Evolutionary conservation across 30 jellyfish, hydroid and myxozoan species (phyloP).

Genomic region (Clytia hemisphaerica): DNA sequence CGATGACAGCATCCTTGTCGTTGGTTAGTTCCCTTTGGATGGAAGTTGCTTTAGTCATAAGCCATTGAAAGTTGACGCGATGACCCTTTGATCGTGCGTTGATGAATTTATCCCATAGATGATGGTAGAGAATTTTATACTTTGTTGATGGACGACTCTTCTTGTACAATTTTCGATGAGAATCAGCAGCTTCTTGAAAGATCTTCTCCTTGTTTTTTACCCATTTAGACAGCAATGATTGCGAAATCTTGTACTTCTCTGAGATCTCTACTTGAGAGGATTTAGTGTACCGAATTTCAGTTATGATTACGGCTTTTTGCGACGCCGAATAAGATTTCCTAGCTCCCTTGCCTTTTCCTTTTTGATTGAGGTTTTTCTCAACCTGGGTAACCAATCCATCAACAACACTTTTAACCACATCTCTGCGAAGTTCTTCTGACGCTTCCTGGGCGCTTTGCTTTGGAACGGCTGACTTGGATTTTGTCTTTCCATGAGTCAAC

Average conservation of each 20-base stretch:
- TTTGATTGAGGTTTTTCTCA: slow-evolving; percentile 8
- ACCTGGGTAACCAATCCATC: slow-evolving; percentile 23
- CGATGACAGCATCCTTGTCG: slow-evolving; percentile 34
- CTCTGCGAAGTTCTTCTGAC: slow-evolving; percentile 23
- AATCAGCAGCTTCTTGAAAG: slow-evolving; percentile 24
- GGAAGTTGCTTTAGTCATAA: slow-evolving; percentile 45
- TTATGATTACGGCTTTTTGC: slow-evolving; percentile 21
- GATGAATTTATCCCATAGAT: slow-evolving; percentile 7
- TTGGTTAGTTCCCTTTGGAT: slow-evolving; percentile 18
- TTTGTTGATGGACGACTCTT: slow-evolving; percentile 36
- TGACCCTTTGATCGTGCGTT: slow-evolving; percentile 45
- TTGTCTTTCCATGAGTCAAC: slow-evolving; percentile 29
- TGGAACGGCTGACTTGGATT: slow-evolving; percentile 12
- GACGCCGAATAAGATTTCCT: slow-evolving; percentile 21
- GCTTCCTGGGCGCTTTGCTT: slow-evolving; percentile 1
- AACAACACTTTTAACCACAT: slow-evolving; percentile 14
- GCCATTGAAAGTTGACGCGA: slow-evolving; percentile 41
- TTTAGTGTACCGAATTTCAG: slow-evolving; percentile 10
- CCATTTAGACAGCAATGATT: slow-evolving; percentile 15
- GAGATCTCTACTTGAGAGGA: slow-evolving; percentile 9
- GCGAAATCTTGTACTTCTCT: slow-evolving; percentile 13
- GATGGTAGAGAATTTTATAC: slow-evolving; percentile 29
- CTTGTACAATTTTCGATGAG: slow-evolving; percentile 11
- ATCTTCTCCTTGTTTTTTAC: slow-evolving; percentile 20
- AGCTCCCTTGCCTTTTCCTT: slow-evolving; percentile 20